Percentiles rank a stretch among this genome's conserved stretches.
These are phyloP conservation scores for Brevimyrus niger DNA, from an alignment of 2,113 vertebrate genomes.

Conservation along the genomic window DNA sequence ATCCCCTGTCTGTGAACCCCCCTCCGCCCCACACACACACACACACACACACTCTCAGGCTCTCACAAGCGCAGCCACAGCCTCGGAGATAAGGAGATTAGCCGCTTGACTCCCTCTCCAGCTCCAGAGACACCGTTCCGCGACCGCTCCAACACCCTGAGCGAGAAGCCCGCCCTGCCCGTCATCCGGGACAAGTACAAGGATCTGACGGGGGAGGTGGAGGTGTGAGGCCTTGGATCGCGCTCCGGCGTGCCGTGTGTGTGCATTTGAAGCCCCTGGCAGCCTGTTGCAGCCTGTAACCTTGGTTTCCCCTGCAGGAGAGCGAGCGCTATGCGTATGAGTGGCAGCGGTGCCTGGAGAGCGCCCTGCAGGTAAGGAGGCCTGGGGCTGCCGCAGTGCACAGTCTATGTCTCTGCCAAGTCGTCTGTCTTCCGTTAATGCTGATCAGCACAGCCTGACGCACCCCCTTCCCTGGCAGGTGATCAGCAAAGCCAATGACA, in stretches of 20 bases:
- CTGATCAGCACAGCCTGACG: not conserved
- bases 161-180: constrained; percentile 81
- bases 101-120: constrained; percentile 66
- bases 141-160: constrained; percentile 88
- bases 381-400: not conserved
- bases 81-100: constrained; percentile 89
- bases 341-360: constrained; percentile 93
- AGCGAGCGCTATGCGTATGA: constrained; percentile 94
- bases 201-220: constrained; percentile 93
- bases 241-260: not conserved
- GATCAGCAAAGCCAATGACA: constrained; percentile 94
- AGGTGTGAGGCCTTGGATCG: constrained; percentile 71
- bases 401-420: constrained; percentile 5
- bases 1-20: not conserved
- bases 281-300: not conserved
- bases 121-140: constrained; percentile 79
- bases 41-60: constrained; percentile 52
- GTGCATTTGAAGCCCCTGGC: not conserved
- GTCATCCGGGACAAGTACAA: constrained; percentile 98
- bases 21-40: not conserved
- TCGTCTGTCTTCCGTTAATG: not conserved
- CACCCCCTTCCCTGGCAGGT: constrained; percentile 61
- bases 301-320: constrained; percentile 62
- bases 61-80: constrained; percentile 95
- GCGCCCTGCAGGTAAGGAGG: constrained; percentile 77